Conservation (phyloP, 2,888 invertebrate genomes). For the Meiosimyza platycephala region DNA sequence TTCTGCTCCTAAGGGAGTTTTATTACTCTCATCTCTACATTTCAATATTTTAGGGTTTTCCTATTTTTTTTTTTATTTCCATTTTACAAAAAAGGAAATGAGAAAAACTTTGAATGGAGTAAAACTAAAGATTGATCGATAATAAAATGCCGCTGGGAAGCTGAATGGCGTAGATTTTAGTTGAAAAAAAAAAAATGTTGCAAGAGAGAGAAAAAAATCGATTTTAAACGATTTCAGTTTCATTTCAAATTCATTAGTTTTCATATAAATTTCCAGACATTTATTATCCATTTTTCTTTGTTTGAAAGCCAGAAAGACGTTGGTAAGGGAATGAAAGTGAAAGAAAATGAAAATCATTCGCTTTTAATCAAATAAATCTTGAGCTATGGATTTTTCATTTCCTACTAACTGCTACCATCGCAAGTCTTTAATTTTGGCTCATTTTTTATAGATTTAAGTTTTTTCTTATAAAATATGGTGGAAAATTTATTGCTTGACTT, state of each 20-base stretch:
- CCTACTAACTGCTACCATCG: not conserved
- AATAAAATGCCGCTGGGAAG: constrained; percentile 5
- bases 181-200: not conserved
- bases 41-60: not conserved
- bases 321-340: not conserved
- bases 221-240: constrained; percentile 18
- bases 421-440: not conserved
- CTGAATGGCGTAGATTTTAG: constrained; percentile 10
- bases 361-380: constrained; percentile 24
- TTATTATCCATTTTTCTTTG: not conserved
- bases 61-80: too few species aligned
- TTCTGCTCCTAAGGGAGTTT: not conserved
- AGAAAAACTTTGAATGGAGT: constrained; percentile 8
- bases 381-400: not conserved
- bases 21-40: not conserved
- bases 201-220: not conserved
- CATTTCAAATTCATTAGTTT: constrained; percentile 26
- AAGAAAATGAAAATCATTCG: constrained; percentile 7
- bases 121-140: constrained; percentile 19
- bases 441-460: not conserved
- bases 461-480: constrained; percentile 7
- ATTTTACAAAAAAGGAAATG: constrained; percentile 2
- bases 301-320: not conserved
- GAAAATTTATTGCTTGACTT: constrained; percentile 30
- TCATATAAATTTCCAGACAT: not conserved